Evolutionary conservation across 2,113 vertebrate genomes (phyloP).

Genomic region (Albula glossodonta): DNA sequence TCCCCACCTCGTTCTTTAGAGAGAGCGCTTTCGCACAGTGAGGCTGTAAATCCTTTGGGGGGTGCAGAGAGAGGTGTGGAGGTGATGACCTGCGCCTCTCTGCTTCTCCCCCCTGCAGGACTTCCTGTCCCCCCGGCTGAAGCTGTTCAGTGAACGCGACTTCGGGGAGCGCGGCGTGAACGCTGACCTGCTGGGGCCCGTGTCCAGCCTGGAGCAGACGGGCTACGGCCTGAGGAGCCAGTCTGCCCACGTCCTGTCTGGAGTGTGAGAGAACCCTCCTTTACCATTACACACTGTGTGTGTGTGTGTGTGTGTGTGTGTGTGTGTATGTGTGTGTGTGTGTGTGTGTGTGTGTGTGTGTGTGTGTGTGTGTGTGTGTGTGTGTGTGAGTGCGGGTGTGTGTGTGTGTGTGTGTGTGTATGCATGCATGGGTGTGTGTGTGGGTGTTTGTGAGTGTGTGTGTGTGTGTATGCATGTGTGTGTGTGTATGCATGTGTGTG

Average conservation of each 20-base stretch:
- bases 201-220: conserved; percentile 80
- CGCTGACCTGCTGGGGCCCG: conserved; percentile 79
- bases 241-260: conserved; percentile 81
- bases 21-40: too few relatives aligned
- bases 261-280: conserved; percentile 83
- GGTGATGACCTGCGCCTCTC: conserved; percentile 4
- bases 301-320: not conserved
- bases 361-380: not conserved
- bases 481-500: not conserved
- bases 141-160: conserved; percentile 83
- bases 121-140: conserved; percentile 80
- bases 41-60: too few relatives aligned
- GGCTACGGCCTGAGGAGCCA: conserved; percentile 81
- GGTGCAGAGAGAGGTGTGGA: not conserved
- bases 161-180: conserved; percentile 76
- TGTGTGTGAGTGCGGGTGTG: not conserved
- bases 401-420: not conserved
- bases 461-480: not conserved
- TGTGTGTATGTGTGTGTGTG: not conserved
- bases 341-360: not conserved
- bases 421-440: not conserved
- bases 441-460: not conserved
- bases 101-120: conserved; percentile 62
- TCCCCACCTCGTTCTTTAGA: too few relatives aligned
- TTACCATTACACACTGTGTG: not conserved